Conservation (phyloP, 2,797 vertebrate species). For the Malurus splendens region DNA sequence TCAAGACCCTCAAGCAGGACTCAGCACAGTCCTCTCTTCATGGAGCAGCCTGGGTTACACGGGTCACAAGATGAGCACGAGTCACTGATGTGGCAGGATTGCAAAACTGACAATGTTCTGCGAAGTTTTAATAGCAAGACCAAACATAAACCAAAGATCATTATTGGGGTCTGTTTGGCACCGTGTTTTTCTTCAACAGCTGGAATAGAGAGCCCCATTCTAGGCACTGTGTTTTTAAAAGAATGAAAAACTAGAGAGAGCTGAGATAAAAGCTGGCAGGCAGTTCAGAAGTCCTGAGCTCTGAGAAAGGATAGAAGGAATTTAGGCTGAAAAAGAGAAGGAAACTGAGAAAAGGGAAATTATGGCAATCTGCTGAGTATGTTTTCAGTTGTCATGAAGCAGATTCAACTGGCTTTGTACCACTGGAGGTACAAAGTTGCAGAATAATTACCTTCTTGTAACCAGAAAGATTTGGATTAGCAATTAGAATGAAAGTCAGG, state of each 20-base stretch:
- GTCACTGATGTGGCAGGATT: not conserved
- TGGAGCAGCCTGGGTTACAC: not conserved
- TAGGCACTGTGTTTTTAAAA: not conserved
- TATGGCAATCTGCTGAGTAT: not conserved
- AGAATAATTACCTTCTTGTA: not conserved
- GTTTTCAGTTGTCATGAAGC: not conserved
- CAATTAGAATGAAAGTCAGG: not conserved
- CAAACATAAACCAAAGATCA: not conserved
- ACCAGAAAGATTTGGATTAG: not conserved
- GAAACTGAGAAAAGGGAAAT: not conserved
- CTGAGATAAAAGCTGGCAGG: not conserved
- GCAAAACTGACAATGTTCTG: not conserved
- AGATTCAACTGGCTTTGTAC: not conserved
- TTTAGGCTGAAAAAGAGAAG: not conserved
- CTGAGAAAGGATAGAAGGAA: not conserved
- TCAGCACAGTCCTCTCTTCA: accelerated
- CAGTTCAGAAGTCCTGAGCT: not conserved
- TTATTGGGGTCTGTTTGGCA: not conserved
- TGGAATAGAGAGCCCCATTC: not conserved
- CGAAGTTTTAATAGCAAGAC: not conserved
- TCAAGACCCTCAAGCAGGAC: not conserved
- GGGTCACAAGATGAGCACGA: not conserved
- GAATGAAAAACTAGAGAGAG: not conserved
- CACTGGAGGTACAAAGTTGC: not conserved
- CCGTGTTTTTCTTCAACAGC: not conserved